A percentile compares a stretch with the other conserved stretches of the same genome.
phyloP scores from a whole-genome alignment of 2,113 vertebrate genomes.

The Pituophis catenifer region DNA sequence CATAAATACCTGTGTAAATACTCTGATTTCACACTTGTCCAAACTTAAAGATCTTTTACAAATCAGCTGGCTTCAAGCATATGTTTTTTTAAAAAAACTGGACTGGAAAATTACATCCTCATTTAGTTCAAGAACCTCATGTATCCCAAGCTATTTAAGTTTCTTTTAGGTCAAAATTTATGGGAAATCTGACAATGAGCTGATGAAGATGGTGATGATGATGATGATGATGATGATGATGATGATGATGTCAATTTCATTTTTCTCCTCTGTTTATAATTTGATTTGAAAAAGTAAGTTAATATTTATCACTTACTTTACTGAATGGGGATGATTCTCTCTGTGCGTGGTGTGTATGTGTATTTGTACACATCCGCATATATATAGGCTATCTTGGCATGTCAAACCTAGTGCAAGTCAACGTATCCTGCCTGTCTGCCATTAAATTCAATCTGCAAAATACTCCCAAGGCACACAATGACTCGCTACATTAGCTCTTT shows the following conservation, averaged over 20 bases:
- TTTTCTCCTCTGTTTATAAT: background rate
- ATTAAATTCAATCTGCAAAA: conserved; percentile 89
- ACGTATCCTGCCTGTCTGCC: conserved; percentile 77
- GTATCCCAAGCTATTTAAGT: background rate
- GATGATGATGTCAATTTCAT: background rate
- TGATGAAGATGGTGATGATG: rapidly evolving
- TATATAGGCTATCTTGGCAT: conserved; percentile 2
- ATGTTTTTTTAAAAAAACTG: background rate
- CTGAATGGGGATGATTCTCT: background rate
- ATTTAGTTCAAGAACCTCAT: background rate
- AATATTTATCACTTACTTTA: conserved; percentile 30
- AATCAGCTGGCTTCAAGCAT: background rate
- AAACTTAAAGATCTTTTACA: background rate
- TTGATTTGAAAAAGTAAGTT: conserved; percentile 17
- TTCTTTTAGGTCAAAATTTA: conserved; percentile 5
- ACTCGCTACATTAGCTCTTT: conserved; percentile 97
- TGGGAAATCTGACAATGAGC: conserved; percentile 24
- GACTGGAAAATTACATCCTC: background rate
- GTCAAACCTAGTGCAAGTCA: conserved; percentile 72
- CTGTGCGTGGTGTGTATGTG: background rate
- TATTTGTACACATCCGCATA: background rate
- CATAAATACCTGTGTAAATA: background rate
- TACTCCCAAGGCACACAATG: conserved; percentile 82
- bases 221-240: rapidly evolving
- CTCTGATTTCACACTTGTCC: background rate